Evolutionary conservation across 2,113 vertebrate species (phyloP), one percentile per base, ranked within the genome.

Genomic region (Burhinus bistriatus): DNA sequence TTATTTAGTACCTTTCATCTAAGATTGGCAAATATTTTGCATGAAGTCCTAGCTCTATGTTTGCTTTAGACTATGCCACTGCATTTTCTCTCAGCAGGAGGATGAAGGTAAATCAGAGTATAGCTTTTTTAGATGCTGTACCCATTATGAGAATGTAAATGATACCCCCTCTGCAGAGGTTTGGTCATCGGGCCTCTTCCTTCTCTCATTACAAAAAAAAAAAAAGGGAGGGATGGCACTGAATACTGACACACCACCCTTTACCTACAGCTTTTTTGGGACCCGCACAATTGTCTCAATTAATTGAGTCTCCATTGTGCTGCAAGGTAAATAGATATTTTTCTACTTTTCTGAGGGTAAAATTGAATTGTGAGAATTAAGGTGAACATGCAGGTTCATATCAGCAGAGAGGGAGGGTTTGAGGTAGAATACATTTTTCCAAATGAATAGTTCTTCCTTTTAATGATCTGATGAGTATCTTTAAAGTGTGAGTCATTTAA

Each of bases 1-100:
- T 95, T 96, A 92, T 95, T 95, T 94, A 93, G 88, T 62, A 88
- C 85, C 36, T 90, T 76, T 86, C 90, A 76, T 85, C 70, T 93
- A 68, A 59, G 78, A 93, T 52, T 91, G 88, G 45, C n/a, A 96
- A 94, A 92, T 92, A 96, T 87, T 96, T 95, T 93, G 54, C 82
- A 77, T 76, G 15, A 88, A 95, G 23, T 59, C 27, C 32, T 38
- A 77, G 52, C 11, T 92, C 61, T 85, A 0, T 89, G 44, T 94
- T 95, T 90, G 52, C 61, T 93, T 91, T 69, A 76, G 47, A 87
- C 57, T 75, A 54, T 45, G 20, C 11, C 42, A 68, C 57, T 88
- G 52, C n/a, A 71, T 85, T 95, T 90, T 72, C 22, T 51, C 85
- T 92, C 82, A 94, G 73, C 73, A 72, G 80, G 87, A 70, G 55